A percentile compares a stretch with the other conserved stretches of the same genome.
phyloP scores from a whole-genome alignment of 2,797 vertebrate genomes.

The Emys orbicularis region DNA sequence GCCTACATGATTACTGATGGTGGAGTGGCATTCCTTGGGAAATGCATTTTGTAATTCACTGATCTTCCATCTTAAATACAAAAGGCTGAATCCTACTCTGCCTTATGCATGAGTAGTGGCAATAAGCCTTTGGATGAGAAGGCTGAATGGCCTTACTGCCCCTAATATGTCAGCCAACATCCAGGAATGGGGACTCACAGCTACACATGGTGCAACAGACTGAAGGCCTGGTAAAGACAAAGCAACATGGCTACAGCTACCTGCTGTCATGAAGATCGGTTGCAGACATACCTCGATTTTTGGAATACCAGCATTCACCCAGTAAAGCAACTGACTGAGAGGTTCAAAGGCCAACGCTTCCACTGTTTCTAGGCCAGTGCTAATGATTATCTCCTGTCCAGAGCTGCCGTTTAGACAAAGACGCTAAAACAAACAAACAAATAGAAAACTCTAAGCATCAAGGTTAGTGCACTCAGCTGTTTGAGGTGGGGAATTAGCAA shows the following conservation, averaged over 20 bases:
- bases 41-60: no score
- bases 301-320: conserved; percentile 95
- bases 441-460: background rate
- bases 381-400: conserved; percentile 93
- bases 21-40: background rate
- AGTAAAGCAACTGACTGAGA: conserved; percentile 94
- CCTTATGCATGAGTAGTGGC: background rate
- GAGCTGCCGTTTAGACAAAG: conserved; percentile 96
- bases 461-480: background rate
- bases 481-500: accelerated
- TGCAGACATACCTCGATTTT: conserved; percentile 91
- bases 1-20: background rate
- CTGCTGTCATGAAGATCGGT: background rate
- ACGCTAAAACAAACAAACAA: conserved; percentile 78
- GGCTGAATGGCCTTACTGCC: accelerated
- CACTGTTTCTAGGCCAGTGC: conserved; percentile 91
- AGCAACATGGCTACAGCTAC: accelerated
- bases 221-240: no score
- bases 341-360: conserved; percentile 97
- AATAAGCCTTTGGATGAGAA: accelerated
- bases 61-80: background rate
- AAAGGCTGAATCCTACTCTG: background rate
- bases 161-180: background rate
- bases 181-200: no score
- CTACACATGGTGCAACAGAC: accelerated